Evolutionary conservation across 2,888 invertebrate genomes (phyloP), one percentile per base, ranked within the genome.

Genomic region (Drosophila greeni): DNA sequence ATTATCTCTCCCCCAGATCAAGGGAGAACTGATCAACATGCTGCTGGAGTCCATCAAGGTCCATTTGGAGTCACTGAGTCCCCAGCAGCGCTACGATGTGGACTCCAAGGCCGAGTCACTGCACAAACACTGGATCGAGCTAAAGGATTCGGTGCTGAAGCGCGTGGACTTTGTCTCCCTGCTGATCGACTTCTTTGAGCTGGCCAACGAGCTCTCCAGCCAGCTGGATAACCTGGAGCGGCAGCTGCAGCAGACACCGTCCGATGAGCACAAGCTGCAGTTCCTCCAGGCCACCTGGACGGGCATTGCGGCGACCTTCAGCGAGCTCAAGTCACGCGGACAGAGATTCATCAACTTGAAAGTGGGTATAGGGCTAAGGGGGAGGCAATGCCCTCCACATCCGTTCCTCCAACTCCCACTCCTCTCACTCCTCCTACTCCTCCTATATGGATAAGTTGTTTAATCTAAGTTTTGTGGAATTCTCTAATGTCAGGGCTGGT

Each of bases 161-260:
- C 91, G 95, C 59, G 91, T 95, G 62, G 92, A 92, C 68, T 89
- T 94, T 18, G 91, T 92, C 16, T 91, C 91, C 40, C 87, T 92
- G 69, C 94, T 94, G 81, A 92, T 93, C 40, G 92, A 93, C 73
- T 95, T 95, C 88, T 93, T 94, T 76, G 91, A 92, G 81, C 91
- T 92, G 70, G 93, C 93, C 20, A 91, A 92, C 64, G 91, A 92
- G 84, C 90, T 95, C 47, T 90, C 91, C 66, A 90, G 90, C 64
- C 92, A 93, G 84, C 90, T 94, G 87, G 92, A 94, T 81, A 90
- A 90, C 57, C 82, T 95, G 49, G 93, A 94, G 80, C 88, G 90
- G 5, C 90, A 91, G 33, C 82, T 94, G 40, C 90, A 90, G 74
- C 90, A 89, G 48, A 88, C 89, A 36, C 86, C 45, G 9, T 47